Evolutionary conservation across 2,888 invertebrate species (phyloP).

Genomic region (Chrysotoxum bicinctum): DNA sequence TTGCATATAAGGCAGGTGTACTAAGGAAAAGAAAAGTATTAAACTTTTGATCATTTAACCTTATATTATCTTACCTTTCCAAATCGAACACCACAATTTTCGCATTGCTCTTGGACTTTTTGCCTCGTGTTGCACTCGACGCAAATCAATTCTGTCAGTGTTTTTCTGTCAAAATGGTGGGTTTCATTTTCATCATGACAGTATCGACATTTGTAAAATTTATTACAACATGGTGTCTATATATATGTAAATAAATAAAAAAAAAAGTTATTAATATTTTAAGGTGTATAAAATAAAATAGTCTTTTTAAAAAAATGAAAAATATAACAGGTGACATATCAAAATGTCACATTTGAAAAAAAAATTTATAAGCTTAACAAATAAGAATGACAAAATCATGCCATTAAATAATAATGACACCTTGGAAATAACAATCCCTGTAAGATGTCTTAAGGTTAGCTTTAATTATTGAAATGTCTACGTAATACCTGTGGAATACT

Average conservation of each 20-base stretch:
- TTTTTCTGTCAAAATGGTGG: constrained; percentile 92
- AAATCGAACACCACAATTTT: constrained; percentile 89
- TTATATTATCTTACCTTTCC: constrained; percentile 85
- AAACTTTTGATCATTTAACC: neutral
- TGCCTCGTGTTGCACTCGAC: constrained; percentile 91
- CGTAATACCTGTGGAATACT: too few species aligned
- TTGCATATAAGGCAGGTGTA: constrained; percentile 94
- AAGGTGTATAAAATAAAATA: too few species aligned
- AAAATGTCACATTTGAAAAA: too few species aligned
- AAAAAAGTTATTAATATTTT: neutral
- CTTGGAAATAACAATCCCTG: too few species aligned
- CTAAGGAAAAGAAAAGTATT: constrained; percentile 80
- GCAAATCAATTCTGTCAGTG: constrained; percentile 92
- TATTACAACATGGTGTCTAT: constrained; percentile 94
- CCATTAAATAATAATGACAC: too few species aligned
- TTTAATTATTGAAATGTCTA: too few species aligned
- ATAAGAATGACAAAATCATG: too few species aligned
- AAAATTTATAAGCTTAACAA: too few species aligned
- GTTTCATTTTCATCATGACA: constrained; percentile 94
- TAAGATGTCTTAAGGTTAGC: too few species aligned
- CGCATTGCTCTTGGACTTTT: constrained; percentile 89
- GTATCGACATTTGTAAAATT: constrained; percentile 93
- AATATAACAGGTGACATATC: too few species aligned
- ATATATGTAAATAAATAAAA: constrained; percentile 73
- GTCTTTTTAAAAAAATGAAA: too few species aligned